phyloP scores from a whole-genome alignment of 2,888 invertebrate species.

The Oligia fasciuncula region DNA sequence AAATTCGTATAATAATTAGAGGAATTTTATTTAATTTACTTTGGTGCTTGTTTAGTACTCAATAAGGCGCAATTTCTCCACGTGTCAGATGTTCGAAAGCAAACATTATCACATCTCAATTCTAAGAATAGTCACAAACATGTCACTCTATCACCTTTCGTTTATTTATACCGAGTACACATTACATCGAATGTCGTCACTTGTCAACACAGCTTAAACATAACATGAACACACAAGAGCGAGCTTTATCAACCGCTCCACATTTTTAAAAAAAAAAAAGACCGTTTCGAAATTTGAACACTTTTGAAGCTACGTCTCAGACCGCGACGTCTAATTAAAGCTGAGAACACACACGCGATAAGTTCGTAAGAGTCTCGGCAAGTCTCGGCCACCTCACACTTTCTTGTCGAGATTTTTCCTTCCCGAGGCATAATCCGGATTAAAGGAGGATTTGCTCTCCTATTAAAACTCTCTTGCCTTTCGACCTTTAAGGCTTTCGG shows the following conservation, averaged over 20 bases:
- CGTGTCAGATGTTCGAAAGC: conserved; percentile 4
- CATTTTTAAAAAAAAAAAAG: conserved; percentile 1
- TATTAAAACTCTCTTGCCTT: conserved; percentile 72
- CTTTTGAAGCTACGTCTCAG: conserved; percentile 35
- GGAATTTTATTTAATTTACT: too few relatives aligned
- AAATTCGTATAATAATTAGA: too few relatives aligned
- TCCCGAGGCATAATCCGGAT: conserved; percentile 61
- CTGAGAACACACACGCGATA: conserved; percentile 57
- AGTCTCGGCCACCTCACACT: conserved; percentile 54
- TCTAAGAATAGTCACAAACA: conserved; percentile 36
- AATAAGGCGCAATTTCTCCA: not conserved
- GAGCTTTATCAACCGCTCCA: conserved; percentile 2
- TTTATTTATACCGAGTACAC: conserved; percentile 35
- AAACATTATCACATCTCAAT: conserved; percentile 20
- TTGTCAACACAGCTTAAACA: conserved; percentile 33
- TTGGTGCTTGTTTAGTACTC: too few relatives aligned
- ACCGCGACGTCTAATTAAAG: conserved; percentile 60
- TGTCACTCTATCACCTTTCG: conserved; percentile 25
- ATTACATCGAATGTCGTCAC: conserved; percentile 17
- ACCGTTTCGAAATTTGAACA: conserved; percentile 24
- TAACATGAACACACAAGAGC: conserved; percentile 17
- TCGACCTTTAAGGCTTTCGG: conserved; percentile 66
- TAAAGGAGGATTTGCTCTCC: conserved; percentile 69
- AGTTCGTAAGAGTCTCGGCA: conserved; percentile 45
- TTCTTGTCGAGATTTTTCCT: conserved; percentile 55